A percentile compares a stretch with the other conserved stretches of the same genome.
Evolutionary conservation across 35 echinoderm and acorn worm species (phyloP).

Genomic region (Eucidaris tribuloides): DNA sequence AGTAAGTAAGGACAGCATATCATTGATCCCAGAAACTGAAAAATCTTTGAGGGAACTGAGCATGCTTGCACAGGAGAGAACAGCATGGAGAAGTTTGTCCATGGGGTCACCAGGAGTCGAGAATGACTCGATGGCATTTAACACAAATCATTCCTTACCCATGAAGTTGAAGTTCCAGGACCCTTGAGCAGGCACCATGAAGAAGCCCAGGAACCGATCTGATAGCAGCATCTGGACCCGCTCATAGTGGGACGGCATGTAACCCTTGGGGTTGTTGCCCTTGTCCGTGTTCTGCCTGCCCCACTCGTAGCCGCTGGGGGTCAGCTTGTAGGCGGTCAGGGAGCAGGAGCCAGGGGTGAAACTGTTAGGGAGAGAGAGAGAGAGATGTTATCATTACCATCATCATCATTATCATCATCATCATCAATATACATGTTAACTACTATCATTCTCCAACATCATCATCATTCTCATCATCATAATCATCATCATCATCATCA

Average conservation of each 20-base stretch:
- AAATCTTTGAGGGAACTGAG: not conserved
- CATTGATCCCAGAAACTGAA: too few relatives aligned
- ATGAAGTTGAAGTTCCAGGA: slow-evolving; percentile 99
- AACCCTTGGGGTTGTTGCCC: slow-evolving; percentile 99
- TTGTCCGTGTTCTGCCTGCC: slow-evolving; percentile 98
- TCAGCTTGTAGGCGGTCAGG: slow-evolving; percentile 97
- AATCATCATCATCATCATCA: not conserved
- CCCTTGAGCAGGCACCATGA: slow-evolving; percentile 95
- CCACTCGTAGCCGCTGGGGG: slow-evolving; percentile 96
- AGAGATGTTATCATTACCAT: not conserved
- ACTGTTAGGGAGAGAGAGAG: slow-evolving; percentile 33
- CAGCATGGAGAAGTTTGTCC: not conserved
- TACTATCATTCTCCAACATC: too few relatives aligned
- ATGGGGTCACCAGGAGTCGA: too few relatives aligned
- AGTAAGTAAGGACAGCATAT: not conserved
- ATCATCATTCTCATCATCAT: too few relatives aligned
- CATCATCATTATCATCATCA: not conserved
- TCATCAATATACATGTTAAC: too few relatives aligned
- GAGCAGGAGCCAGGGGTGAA: slow-evolving; percentile 99
- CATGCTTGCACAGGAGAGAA: too few relatives aligned
- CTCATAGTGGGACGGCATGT: slow-evolving; percentile 99
- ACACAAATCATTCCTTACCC: slow-evolving; percentile 66
- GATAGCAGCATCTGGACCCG: slow-evolving; percentile 97
- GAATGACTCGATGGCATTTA: too few relatives aligned
- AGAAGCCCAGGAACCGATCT: slow-evolving; percentile 98